A percentile compares a stretch with the other conserved stretches of the same genome.
Evolutionary conservation across 2,888 invertebrate genomes (phyloP).

Genomic region (Apodemia hepburni): DNA sequence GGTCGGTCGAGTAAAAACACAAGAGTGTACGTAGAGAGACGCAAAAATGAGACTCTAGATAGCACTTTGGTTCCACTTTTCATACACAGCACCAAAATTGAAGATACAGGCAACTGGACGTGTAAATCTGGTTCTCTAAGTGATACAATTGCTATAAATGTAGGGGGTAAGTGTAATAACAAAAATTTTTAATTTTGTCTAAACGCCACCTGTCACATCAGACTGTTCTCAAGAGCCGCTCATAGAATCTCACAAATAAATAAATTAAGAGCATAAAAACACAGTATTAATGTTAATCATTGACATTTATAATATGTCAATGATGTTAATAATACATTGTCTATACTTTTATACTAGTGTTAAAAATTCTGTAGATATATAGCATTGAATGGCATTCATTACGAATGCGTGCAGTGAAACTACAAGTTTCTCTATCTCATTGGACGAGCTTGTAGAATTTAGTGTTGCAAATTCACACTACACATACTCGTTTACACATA

Average conservation of each 20-base stretch:
- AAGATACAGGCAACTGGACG: slow-evolving; percentile 67
- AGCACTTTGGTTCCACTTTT: slow-evolving; percentile 49
- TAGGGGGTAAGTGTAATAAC: slow-evolving; percentile 52
- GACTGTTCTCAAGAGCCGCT: too few relatives aligned
- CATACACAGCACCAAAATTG: slow-evolving; percentile 49
- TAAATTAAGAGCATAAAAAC: too few relatives aligned
- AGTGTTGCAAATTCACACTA: neutral
- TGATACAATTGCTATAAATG: slow-evolving; percentile 53
- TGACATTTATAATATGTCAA: too few relatives aligned
- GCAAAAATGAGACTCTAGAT: slow-evolving; percentile 38
- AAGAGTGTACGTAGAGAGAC: slow-evolving; percentile 54
- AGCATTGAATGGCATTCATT: neutral
- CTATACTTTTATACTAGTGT: neutral
- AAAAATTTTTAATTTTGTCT: too few relatives aligned
- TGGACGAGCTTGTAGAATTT: slow-evolving; percentile 1
- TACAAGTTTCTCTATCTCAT: neutral
- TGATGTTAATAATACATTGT: neutral
- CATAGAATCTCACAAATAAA: too few relatives aligned
- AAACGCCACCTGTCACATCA: too few relatives aligned
- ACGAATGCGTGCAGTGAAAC: neutral
- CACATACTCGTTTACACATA: neutral
- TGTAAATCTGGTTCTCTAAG: slow-evolving; percentile 57
- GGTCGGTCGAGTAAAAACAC: slow-evolving; percentile 47
- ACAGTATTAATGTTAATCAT: too few relatives aligned
- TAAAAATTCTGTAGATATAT: neutral